These are phyloP conservation scores for Fregata magnificens DNA, from an alignment of 2,113 vertebrate genomes.

Conservation along the genomic window DNA sequence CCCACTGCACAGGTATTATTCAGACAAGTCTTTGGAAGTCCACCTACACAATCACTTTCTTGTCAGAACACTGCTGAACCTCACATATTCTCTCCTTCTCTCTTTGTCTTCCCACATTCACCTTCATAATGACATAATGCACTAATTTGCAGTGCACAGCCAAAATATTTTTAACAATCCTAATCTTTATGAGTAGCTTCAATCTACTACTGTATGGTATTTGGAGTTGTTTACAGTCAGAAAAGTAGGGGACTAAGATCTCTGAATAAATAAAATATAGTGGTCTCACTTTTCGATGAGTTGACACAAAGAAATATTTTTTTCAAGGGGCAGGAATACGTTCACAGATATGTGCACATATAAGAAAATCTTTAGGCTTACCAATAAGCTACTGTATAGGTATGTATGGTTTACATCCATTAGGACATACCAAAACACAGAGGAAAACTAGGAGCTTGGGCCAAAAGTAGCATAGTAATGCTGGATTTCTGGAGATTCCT, in stretches of 20 bases:
- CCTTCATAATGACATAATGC: not conserved
- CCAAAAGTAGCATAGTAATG: not conserved
- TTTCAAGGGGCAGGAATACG: not conserved
- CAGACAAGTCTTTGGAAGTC: conserved; percentile 28
- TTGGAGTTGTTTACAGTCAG: not conserved
- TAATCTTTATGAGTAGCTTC: not conserved
- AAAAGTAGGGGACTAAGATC: not conserved
- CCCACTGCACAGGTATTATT: not conserved
- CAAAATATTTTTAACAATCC: not conserved
- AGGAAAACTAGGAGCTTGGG: not conserved
- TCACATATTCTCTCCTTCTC: not conserved
- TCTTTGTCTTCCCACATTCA: not conserved
- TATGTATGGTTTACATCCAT: not conserved
- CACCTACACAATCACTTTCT: not conserved
- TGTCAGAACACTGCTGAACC: not conserved
- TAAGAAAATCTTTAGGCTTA: not conserved
- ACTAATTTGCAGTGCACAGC: not conserved
- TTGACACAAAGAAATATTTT: not conserved
- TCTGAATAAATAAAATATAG: not conserved
- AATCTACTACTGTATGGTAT: not conserved
- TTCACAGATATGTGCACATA: not conserved
- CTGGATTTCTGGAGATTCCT: not conserved
- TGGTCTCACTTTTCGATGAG: not conserved
- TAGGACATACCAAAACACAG: not conserved
- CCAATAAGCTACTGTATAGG: not conserved